These are phyloP conservation scores for Todus mexicanus DNA, from an alignment of 2,797 vertebrate genomes.

Conservation along the genomic window DNA sequence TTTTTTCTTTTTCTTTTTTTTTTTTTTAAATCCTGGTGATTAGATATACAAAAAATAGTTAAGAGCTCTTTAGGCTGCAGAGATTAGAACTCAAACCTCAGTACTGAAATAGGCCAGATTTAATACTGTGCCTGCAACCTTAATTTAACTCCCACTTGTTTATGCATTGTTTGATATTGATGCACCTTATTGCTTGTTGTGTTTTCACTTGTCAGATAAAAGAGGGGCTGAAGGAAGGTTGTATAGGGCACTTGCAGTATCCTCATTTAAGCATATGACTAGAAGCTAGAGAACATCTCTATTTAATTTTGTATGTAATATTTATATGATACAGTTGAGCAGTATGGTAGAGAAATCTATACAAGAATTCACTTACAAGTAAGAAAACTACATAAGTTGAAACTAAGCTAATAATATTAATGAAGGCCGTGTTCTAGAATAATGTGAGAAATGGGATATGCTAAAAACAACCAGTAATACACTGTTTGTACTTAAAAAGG, in stretches of 20 bases:
- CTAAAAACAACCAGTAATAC: background rate
- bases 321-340: background rate
- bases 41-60: background rate
- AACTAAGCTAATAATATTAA: background rate
- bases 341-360: background rate
- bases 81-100: background rate
- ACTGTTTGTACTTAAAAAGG: background rate
- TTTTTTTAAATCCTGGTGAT: background rate
- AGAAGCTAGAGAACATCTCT: background rate
- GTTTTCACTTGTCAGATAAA: background rate
- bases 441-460: background rate
- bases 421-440: background rate
- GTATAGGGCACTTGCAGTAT: background rate
- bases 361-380: background rate
- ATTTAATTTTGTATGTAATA: background rate
- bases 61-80: background rate
- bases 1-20: background rate
- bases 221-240: background rate
- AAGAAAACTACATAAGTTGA: background rate
- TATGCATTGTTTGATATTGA: background rate
- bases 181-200: background rate
- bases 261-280: background rate
- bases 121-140: background rate
- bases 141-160: background rate
- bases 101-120: conserved; percentile 10